A percentile compares a stretch with the other conserved stretches of the same genome.
Conservation (phyloP, 2,888 invertebrate genomes). For the Gisinianus flammeolus region DNA sequence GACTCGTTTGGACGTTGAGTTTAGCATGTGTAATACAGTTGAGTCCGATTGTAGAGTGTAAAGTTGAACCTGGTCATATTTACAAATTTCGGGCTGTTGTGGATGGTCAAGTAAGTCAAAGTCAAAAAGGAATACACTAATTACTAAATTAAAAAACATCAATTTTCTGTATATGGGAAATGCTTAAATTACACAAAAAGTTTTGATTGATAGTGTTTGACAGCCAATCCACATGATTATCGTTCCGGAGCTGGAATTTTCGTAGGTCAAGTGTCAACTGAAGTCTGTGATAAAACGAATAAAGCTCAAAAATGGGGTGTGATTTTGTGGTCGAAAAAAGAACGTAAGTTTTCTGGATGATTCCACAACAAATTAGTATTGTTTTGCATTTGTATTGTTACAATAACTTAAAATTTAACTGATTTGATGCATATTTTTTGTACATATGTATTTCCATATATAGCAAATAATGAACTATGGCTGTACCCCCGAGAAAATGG, state of each 20-base stretch:
- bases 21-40: no score
- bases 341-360: slow-evolving; percentile 7
- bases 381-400: neutral
- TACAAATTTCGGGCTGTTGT: slow-evolving; percentile 18
- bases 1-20: no score
- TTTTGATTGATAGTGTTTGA: slow-evolving; percentile 27
- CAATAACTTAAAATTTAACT: no score
- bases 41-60: neutral
- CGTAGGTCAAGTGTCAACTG: slow-evolving; percentile 35
- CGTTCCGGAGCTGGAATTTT: slow-evolving; percentile 22
- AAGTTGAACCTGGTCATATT: slow-evolving; percentile 29
- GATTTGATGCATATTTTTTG: no score
- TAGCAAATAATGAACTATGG: slow-evolving; percentile 27
- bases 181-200: no score
- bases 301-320: slow-evolving; percentile 38
- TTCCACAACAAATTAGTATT: neutral
- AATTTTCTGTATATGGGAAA: no score
- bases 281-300: slow-evolving; percentile 25
- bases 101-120: slow-evolving; percentile 29
- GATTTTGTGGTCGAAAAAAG: slow-evolving; percentile 31
- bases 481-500: slow-evolving; percentile 37
- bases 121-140: no score
- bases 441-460: no score
- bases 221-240: slow-evolving; percentile 32
- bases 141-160: no score